Evolutionary conservation across 2,113 vertebrate species (phyloP).

Genomic region (Raja brachyura): DNA sequence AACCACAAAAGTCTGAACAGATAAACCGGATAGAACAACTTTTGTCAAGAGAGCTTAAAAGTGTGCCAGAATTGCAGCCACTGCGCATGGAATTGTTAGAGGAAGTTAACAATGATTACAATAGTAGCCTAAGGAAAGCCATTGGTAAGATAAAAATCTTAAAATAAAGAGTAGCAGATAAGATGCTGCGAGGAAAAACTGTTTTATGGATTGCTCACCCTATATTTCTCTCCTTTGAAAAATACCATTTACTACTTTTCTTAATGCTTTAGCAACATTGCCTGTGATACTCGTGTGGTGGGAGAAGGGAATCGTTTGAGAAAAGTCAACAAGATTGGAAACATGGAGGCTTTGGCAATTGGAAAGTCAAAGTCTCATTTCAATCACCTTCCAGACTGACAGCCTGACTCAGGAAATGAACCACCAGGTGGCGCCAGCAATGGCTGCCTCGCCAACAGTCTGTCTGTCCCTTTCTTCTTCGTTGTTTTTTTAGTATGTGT

Average conservation of each 20-base stretch:
- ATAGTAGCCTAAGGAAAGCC: conserved; percentile 63
- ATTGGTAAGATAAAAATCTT: conserved; percentile 61
- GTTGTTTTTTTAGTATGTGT: too few relatives aligned
- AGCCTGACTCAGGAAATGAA: too few relatives aligned
- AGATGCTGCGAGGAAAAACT: neutral
- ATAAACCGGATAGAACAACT: conserved; percentile 58
- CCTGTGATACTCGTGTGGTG: neutral
- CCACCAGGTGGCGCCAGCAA: too few relatives aligned
- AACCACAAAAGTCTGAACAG: conserved; percentile 57
- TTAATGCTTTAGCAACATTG: neutral
- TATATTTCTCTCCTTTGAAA: neutral
- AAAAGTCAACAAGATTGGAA: neutral
- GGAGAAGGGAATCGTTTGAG: neutral
- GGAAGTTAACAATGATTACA: conserved; percentile 66
- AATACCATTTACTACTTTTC: neutral
- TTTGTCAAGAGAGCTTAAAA: conserved; percentile 53
- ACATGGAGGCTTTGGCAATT: neutral
- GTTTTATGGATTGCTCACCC: neutral
- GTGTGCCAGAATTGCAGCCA: conserved; percentile 46
- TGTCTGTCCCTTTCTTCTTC: too few relatives aligned
- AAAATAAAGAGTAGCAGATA: neutral
- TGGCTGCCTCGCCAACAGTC: too few relatives aligned
- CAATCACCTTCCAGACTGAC: too few relatives aligned
- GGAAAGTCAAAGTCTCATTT: too few relatives aligned
- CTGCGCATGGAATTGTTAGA: conserved; percentile 51